Percentiles rank a stretch among this genome's conserved stretches.
Conservation (phyloP, 2,113 vertebrate species). For the Camarhynchus parvulus region DNA sequence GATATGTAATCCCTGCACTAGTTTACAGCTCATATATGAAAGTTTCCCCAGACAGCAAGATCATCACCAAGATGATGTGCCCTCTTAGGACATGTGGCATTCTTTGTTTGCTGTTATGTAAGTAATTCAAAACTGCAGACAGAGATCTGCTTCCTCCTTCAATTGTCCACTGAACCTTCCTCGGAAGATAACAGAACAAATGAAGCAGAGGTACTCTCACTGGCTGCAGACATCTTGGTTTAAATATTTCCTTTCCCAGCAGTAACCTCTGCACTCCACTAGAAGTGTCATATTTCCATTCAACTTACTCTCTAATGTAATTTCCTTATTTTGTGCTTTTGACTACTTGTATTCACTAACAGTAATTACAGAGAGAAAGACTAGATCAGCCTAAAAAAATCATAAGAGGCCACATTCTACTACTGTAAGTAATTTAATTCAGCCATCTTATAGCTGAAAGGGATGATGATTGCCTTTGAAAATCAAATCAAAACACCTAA, state of each 20-base stretch:
- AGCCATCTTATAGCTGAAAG: neutral
- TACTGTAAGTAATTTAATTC: neutral
- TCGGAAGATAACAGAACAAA: neutral
- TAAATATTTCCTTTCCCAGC: neutral
- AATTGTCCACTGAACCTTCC: neutral
- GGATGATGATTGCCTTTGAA: neutral
- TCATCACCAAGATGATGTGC: neutral
- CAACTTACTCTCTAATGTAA: neutral
- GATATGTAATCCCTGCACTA: neutral
- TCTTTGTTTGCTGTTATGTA: neutral
- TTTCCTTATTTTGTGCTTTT: neutral
- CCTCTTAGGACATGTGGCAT: neutral
- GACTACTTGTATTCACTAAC: neutral
- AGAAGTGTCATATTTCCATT: neutral
- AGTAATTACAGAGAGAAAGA: neutral
- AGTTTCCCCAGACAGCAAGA: slow-evolving; percentile 23
- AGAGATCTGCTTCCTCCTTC: neutral
- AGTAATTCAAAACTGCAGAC: neutral
- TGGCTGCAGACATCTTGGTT: neutral
- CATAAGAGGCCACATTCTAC: neutral
- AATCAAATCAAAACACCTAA: neutral
- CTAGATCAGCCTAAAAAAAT: neutral
- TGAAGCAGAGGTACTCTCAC: neutral
- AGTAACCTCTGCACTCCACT: neutral
- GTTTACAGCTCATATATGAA: neutral